Percentiles rank a stretch among this genome's conserved stretches.
phyloP scores from a whole-genome alignment of 2,888 invertebrate species.

The Cylindroiulus punctatus region DNA sequence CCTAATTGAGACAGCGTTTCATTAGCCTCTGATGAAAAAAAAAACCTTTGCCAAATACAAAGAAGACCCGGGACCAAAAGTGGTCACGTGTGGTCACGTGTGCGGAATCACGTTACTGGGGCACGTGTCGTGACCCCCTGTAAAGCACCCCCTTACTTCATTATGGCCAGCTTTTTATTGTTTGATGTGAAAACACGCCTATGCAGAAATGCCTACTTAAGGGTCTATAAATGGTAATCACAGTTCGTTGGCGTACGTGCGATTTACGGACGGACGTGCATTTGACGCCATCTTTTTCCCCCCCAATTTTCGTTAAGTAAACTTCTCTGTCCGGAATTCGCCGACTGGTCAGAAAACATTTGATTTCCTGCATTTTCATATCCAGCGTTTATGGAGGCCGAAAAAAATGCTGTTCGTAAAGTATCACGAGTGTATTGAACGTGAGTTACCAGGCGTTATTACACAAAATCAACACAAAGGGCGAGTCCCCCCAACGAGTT shows the following conservation, averaged over 20 bases:
- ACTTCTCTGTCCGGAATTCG: neutral
- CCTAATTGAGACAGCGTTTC: neutral
- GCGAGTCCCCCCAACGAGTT: constrained; percentile 55
- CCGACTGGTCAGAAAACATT: constrained; percentile 9
- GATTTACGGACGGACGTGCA: neutral
- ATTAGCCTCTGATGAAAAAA: neutral
- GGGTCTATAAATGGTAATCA: constrained; percentile 18
- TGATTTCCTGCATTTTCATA: constrained; percentile 18
- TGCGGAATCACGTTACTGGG: constrained; percentile 6
- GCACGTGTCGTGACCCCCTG: neutral
- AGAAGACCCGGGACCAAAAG: constrained; percentile 8
- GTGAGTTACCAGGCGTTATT: constrained; percentile 9
- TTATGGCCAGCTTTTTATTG: constrained; percentile 18
- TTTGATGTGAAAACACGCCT: neutral
- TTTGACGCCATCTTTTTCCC: constrained; percentile 7
- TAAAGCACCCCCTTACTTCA: neutral
- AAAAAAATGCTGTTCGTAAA: neutral
- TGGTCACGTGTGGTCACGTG: neutral
- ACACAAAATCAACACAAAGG: constrained; percentile 9
- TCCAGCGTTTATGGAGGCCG: neutral
- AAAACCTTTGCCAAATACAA: neutral
- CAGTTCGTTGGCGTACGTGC: neutral
- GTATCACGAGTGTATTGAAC: neutral
- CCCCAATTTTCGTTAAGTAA: neutral
- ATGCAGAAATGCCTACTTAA: neutral